These are phyloP conservation scores for Macrosiphum euphorbiae DNA, from an alignment of 2,888 invertebrate species.

Conservation along the genomic window DNA sequence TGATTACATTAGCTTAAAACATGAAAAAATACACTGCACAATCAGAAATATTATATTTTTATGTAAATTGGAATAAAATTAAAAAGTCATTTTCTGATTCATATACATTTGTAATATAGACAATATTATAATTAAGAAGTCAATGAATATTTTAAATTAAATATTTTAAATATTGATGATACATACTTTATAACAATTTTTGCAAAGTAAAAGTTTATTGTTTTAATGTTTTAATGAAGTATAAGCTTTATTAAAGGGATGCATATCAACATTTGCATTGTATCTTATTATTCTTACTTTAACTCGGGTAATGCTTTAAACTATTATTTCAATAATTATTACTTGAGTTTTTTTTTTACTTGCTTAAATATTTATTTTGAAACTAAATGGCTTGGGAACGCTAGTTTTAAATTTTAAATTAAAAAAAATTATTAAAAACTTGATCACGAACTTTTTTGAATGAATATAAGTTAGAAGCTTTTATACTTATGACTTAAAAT, in stretches of 20 bases:
- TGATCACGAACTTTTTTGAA: background rate
- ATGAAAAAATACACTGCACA: too few relatives aligned
- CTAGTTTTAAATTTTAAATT: background rate
- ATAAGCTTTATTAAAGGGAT: background rate
- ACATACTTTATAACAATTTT: background rate
- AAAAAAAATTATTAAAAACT: background rate
- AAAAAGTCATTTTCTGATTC: background rate
- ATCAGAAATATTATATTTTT: too few relatives aligned
- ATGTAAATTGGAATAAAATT: background rate
- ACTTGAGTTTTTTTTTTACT: background rate
- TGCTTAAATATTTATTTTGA: background rate
- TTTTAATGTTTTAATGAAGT: background rate
- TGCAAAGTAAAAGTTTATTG: background rate
- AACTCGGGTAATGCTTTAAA: background rate
- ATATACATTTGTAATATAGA: background rate
- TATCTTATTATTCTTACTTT: background rate
- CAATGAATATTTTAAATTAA: background rate
- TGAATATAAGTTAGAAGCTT: background rate
- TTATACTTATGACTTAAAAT: background rate
- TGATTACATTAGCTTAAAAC: too few relatives aligned
- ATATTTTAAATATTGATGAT: background rate
- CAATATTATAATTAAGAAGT: background rate
- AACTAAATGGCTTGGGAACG: background rate
- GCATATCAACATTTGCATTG: background rate
- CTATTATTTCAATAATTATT: background rate